Percentiles rank a stretch among this genome's conserved stretches.
These are phyloP conservation scores for Morpho deidamia DNA, from an alignment of 2,888 invertebrate genomes.

Conservation along the genomic window DNA sequence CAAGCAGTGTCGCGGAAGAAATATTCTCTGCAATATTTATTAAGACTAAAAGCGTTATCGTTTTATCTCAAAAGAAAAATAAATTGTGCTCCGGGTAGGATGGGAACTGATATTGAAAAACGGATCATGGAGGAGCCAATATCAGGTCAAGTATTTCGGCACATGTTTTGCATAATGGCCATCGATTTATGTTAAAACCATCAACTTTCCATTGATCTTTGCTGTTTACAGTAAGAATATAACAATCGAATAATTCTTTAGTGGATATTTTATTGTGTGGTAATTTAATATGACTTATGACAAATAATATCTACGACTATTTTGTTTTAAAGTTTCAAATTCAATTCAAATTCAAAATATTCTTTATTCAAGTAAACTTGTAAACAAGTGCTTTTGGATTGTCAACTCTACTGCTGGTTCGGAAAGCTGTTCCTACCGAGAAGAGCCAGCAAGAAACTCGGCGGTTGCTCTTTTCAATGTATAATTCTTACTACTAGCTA, in stretches of 20 bases:
- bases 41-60: background rate
- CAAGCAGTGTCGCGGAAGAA: background rate
- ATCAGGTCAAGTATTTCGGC: constrained; percentile 22
- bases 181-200: constrained; percentile 16
- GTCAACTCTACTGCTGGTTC: too few relatives aligned
- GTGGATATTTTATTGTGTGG: too few relatives aligned
- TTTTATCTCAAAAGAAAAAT: constrained; percentile 1
- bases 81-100: background rate
- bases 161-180: constrained; percentile 21
- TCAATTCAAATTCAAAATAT: too few relatives aligned
- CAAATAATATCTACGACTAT: too few relatives aligned
- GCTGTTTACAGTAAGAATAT: background rate
- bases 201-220: background rate
- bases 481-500: too few relatives aligned
- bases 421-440: too few relatives aligned
- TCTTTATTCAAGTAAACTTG: too few relatives aligned
- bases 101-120: constrained; percentile 4
- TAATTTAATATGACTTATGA: too few relatives aligned
- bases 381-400: too few relatives aligned
- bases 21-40: background rate
- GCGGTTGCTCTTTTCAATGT: too few relatives aligned
- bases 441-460: too few relatives aligned
- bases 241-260: background rate
- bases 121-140: constrained; percentile 11
- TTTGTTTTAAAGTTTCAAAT: too few relatives aligned